Conservation (phyloP, 1,140 invertebrate species). For the Anadara kagoshimensis region DNA sequence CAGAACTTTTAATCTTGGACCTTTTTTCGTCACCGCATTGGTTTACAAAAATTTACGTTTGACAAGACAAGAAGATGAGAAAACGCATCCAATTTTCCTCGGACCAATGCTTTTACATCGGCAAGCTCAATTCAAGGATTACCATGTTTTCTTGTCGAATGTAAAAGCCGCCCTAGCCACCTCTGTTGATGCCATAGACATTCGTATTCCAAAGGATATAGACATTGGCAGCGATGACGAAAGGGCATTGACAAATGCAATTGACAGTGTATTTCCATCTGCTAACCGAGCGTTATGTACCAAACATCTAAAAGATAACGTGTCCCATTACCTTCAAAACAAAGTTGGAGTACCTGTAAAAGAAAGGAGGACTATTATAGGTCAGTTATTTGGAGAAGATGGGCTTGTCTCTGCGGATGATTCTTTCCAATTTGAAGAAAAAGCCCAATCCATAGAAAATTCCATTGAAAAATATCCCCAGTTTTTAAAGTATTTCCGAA, state of each 20-base stretch:
- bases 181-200: not conserved
- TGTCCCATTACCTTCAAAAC: constrained; percentile 16
- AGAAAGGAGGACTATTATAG: constrained; percentile 1
- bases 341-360: constrained; percentile 16
- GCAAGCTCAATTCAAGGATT: not conserved
- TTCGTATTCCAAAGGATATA: constrained; percentile 14
- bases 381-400: constrained; percentile 18
- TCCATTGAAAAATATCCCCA: not conserved
- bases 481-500: too few species aligned
- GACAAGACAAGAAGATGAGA: not conserved
- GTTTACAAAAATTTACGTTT: constrained; percentile 12
- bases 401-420: constrained; percentile 7
- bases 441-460: constrained; percentile 2
- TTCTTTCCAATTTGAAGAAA: constrained; percentile 1
- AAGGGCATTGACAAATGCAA: constrained; percentile 16
- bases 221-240: constrained; percentile 23
- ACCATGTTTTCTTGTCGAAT: constrained; percentile 4
- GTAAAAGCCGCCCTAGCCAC: not conserved
- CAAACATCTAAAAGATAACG: constrained; percentile 28
- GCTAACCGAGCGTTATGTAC: constrained; percentile 10
- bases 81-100: constrained; percentile 1
- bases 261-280: not conserved
- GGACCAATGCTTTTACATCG: constrained; percentile 7
- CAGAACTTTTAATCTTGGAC: constrained; percentile 13
- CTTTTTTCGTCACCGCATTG: constrained; percentile 11